Conservation (phyloP, 2,888 invertebrate genomes). For the Cepaea hortensis region DNA sequence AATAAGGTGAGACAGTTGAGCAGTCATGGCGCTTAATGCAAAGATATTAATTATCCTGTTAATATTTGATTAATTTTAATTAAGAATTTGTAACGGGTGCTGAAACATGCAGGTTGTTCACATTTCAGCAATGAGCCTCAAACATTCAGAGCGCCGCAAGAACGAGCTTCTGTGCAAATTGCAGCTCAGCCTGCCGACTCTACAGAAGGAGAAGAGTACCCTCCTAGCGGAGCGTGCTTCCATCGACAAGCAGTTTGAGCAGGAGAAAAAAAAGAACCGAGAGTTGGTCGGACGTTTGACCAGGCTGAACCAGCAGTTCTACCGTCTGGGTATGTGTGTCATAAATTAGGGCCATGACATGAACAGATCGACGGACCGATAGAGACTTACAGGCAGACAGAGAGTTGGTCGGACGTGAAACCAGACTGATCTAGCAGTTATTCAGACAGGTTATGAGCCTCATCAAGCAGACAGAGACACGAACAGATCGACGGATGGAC, state of each 20-base stretch:
- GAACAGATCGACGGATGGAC: too few relatives aligned
- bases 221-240: slow-evolving; percentile 50
- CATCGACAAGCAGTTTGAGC: slow-evolving; percentile 52
- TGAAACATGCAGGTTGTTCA: neutral
- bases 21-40: too few relatives aligned
- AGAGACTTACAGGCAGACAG: too few relatives aligned
- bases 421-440: too few relatives aligned
- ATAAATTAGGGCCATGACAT: too few relatives aligned
- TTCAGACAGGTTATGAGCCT: too few relatives aligned
- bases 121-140: slow-evolving; percentile 19
- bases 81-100: too few relatives aligned
- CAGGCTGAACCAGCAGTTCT: slow-evolving; percentile 40
- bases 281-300: slow-evolving; percentile 50
- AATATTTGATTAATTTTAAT: neutral
- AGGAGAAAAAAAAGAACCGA: slow-evolving; percentile 51
- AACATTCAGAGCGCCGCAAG: slow-evolving; percentile 35
- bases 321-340: slow-evolving; percentile 31
- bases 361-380: too few relatives aligned
- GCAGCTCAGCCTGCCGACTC: slow-evolving; percentile 47
- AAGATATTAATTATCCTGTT: too few relatives aligned
- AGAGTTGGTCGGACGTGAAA: too few relatives aligned
- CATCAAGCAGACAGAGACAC: too few relatives aligned
- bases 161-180: slow-evolving; percentile 48
- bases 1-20: too few relatives aligned
- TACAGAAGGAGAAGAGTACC: slow-evolving; percentile 49